Percentiles rank a stretch among this genome's conserved stretches.
Conservation (phyloP, 53 echinoderm and acorn worm genomes). For the Mesocentrotus franciscanus region DNA sequence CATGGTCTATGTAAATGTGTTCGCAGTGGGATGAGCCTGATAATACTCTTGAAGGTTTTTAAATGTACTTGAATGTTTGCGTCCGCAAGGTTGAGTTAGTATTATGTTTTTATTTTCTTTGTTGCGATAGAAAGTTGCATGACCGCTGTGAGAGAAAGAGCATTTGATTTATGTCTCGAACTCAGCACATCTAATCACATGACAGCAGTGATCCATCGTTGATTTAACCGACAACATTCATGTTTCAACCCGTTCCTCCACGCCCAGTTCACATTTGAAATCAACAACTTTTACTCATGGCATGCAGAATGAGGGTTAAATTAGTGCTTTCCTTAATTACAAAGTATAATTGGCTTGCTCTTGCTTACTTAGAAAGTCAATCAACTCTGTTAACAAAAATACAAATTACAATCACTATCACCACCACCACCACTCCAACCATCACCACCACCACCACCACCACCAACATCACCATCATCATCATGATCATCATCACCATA, state of each 20-base stretch:
- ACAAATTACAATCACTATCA: background rate
- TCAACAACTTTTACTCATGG: background rate
- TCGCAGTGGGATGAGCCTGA: no score
- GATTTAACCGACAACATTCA: slow-evolving; percentile 72
- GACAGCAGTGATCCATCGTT: slow-evolving; percentile 64
- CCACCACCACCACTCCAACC: background rate
- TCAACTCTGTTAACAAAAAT: no score
- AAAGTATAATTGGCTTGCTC: background rate
- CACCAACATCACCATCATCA: background rate
- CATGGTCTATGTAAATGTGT: no score
- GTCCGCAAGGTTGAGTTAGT: background rate
- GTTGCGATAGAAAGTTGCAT: slow-evolving; percentile 44
- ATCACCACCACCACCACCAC: background rate
- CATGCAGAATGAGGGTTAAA: background rate
- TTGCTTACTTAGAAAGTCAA: background rate
- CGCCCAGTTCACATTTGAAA: slow-evolving; percentile 20
- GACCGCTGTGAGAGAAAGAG: slow-evolving; percentile 30
- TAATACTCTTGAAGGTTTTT: background rate
- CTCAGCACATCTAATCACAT: slow-evolving; percentile 28
- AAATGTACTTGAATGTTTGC: background rate
- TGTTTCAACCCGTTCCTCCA: slow-evolving; percentile 46
- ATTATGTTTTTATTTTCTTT: background rate
- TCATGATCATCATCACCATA: background rate
- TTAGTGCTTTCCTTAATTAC: background rate
- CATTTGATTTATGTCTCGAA: slow-evolving; percentile 67